Base-by-base conservation (phyloP, 2,888 invertebrate genomes). In the Acrobasis consociella region DNA sequence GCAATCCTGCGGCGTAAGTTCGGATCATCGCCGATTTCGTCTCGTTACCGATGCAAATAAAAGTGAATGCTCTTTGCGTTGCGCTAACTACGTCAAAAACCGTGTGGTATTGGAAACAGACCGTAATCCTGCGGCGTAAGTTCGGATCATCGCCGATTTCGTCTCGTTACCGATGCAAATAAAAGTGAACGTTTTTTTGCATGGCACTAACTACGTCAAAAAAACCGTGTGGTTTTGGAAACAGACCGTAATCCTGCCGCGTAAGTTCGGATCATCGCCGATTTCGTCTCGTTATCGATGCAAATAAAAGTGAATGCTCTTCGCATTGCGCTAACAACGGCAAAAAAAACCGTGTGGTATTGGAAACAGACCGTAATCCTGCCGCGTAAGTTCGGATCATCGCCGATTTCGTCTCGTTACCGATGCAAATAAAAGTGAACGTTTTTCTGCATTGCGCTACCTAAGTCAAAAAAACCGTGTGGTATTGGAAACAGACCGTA, bases 11-110 rank as follows among this genome's bases (percentile, higher is more conserved):
- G 68, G 71, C 74, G 65, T 37, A 70, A 70, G 72, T 75, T 75
- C 73, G 71, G 77, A 78, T 80, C 77, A 77, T 76, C 78, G 66
- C 62, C 67, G 80, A 80, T 80, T 81, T 79, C 75, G 80, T 77
- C 77, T 76, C 64, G 58, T 69, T 69, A 67, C 77, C 72, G 73
- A 72, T 74, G 74, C 70, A 74, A 73, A 75, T 72, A 73, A 75
- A 75, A 68, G 58, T 61, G 50, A 65, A 58, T 58, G 65, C 62
- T 56, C 58, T 56, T 42, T 56, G 42, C 56, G 17, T 56, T 17
- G 56, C 56, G 42, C 42, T 56, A 17, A 56, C 56, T n/a, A n/a
- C n/a, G n/a, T n/a, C n/a, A n/a, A n/a, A n/a, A n/a, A n/a, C n/a
- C n/a, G n/a, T n/a, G n/a, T n/a, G n/a, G n/a, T n/a, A n/a, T n/a